Base-by-base conservation (phyloP, 2,113 vertebrate genomes). In the Chlamydotis undulata region DNA sequence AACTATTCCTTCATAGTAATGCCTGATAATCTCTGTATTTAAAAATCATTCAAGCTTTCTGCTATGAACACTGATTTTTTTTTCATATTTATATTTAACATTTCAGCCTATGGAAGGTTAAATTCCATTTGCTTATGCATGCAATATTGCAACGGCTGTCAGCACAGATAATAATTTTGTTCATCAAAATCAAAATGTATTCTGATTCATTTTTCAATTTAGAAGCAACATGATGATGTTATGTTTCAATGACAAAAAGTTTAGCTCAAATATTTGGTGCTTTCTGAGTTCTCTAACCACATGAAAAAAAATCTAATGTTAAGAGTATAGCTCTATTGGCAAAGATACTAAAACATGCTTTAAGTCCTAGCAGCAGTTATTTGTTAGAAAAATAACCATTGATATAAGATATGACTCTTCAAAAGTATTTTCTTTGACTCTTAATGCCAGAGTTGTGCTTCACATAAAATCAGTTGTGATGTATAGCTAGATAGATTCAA, bases 1-100 rank as follows among this genome's bases (percentile, higher is more conserved):
- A 93, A 18, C 21, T 4, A 5, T 78, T 78, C 29, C n/a, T 56
- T 90, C 76, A 71, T 49, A 13, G 52, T 64, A 52, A 83, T 86
- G 75, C n/a, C 35, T 81, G 50, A 84, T 90, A 86, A 95, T 83
- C 65, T 77, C 49, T 69, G 19, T 86, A 85, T 92, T 95, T 93
- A 91, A 56, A 29, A 69, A 80, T 68, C 49, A 84, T 52, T 84
- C 91, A 87, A 78, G 19, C 35, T 89, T 95, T 87, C 69, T 83
- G 35, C 59, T 90, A 47, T 28, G 47, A 94, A 39, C 2, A 26
- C 11, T 64, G 26, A 19, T 9, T 23, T 74, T 91, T 52, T 65
- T 23, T 35, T 35, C 35, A 2, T 67, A 75, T 63, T 78, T 78
- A 13, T 68, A 91, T 87, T 87, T 92, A 91, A 77, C 26, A 45